These are phyloP conservation scores for Pangasius djambal DNA, from an alignment of 2,797 vertebrate species.

Conservation along the genomic window DNA sequence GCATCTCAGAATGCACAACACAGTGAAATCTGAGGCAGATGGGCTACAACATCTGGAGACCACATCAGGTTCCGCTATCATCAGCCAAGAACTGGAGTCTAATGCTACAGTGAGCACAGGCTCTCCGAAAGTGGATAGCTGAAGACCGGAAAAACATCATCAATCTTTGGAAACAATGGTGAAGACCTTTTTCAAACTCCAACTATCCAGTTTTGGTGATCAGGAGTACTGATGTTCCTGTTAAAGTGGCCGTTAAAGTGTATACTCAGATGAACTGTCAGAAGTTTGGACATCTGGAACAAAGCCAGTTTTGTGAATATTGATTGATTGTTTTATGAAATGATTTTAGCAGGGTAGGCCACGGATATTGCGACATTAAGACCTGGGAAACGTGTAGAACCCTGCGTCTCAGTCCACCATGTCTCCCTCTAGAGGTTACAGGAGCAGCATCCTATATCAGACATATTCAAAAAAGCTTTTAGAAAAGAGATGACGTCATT, in stretches of 20 bases:
- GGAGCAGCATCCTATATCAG: background rate
- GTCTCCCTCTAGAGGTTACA: constrained; percentile 18
- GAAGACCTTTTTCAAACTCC: background rate
- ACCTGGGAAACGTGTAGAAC: background rate
- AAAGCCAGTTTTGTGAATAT: background rate
- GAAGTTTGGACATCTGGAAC: background rate
- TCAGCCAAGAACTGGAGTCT: background rate
- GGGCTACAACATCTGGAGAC: background rate
- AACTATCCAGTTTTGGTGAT: background rate
- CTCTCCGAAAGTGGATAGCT: background rate
- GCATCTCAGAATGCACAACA: background rate
- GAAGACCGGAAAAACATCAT: background rate
- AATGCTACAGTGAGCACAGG: background rate
- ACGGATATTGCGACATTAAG: background rate
- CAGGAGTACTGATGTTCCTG: background rate
- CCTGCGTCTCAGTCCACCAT: background rate
- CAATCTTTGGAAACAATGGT: background rate
- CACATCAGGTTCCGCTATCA: background rate
- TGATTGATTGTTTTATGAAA: background rate
- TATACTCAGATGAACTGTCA: background rate
- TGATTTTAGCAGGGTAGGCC: background rate
- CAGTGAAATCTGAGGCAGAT: background rate
- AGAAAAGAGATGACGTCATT: background rate
- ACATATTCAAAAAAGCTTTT: background rate
- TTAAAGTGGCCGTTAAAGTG: background rate